A percentile compares a stretch with the other conserved stretches of the same genome.
Conservation (phyloP, 2,797 vertebrate genomes). For the Crocidura indochinensis region DNA sequence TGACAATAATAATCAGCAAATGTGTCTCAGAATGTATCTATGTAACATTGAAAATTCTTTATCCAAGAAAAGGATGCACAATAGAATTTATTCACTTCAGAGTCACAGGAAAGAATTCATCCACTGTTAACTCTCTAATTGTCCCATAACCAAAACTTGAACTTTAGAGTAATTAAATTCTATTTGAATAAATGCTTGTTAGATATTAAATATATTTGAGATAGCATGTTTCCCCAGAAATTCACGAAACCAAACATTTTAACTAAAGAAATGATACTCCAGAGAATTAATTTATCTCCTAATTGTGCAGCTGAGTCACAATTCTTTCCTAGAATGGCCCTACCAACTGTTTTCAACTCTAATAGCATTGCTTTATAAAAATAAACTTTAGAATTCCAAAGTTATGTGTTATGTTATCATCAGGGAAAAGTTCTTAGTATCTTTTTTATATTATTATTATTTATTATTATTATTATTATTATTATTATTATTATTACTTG, state of each 20-base stretch:
- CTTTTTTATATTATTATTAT: too few species aligned
- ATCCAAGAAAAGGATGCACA: neutral
- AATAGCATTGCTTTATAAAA: neutral
- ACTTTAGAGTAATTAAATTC: conserved; percentile 6
- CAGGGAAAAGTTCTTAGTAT: neutral
- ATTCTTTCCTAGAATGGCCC: neutral
- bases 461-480: too few species aligned
- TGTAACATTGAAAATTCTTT: neutral
- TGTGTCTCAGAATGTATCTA: conserved; percentile 40
- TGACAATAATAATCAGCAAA: conserved; percentile 26
- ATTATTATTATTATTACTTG: too few species aligned
- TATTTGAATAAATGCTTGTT: neutral
- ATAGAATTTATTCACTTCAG: conserved; percentile 8
- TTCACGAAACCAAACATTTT: neutral
- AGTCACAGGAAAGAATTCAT: conserved; percentile 31
- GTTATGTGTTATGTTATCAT: neutral
- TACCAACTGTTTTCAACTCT: conserved; percentile 12
- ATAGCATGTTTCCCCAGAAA: neutral
- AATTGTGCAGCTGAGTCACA: neutral
- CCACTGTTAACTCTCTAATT: neutral
- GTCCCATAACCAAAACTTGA: neutral
- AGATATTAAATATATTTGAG: conserved; percentile 24
- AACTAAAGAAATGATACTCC: conserved; percentile 42
- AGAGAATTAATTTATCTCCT: neutral
- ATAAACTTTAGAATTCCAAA: conserved; percentile 24